Evolutionary conservation across 2,113 vertebrate species (phyloP).

Genomic region (Clarias macrocephalus): DNA sequence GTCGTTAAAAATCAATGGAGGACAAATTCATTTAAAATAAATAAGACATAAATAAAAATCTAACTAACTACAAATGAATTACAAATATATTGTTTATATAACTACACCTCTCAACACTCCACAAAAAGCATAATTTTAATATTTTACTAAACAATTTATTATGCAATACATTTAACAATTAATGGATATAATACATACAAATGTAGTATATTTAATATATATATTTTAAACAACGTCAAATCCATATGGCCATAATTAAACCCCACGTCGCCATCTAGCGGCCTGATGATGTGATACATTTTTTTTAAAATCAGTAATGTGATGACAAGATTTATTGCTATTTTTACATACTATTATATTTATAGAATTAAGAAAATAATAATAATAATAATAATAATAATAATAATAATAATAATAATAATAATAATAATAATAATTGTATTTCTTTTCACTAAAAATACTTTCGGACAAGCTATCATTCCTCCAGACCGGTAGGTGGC

Average conservation of each 20-base stretch:
- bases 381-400: not conserved
- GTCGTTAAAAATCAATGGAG: not conserved
- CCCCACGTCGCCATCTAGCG: not conserved
- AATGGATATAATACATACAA: too few species aligned
- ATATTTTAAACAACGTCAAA: not conserved
- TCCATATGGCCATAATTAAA: not conserved
- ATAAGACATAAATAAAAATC: not conserved
- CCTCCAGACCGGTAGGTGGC: slow-evolving; percentile 33
- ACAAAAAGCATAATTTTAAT: not conserved
- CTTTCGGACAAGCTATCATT: not conserved
- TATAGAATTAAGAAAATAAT: not conserved
- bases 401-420: not conserved
- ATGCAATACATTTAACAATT: too few species aligned
- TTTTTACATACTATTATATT: not conserved
- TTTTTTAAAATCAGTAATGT: not conserved
- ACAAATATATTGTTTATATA: not conserved
- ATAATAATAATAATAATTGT: not conserved
- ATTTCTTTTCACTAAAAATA: not conserved
- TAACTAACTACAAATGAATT: not conserved
- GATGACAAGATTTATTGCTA: not conserved
- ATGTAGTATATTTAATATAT: not conserved
- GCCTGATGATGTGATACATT: not conserved
- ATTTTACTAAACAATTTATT: not conserved
- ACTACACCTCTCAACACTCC: not conserved
- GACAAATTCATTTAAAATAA: not conserved